Base-by-base conservation (phyloP, 2,888 invertebrate genomes). In the Phragmatobia fuliginosa region DNA sequence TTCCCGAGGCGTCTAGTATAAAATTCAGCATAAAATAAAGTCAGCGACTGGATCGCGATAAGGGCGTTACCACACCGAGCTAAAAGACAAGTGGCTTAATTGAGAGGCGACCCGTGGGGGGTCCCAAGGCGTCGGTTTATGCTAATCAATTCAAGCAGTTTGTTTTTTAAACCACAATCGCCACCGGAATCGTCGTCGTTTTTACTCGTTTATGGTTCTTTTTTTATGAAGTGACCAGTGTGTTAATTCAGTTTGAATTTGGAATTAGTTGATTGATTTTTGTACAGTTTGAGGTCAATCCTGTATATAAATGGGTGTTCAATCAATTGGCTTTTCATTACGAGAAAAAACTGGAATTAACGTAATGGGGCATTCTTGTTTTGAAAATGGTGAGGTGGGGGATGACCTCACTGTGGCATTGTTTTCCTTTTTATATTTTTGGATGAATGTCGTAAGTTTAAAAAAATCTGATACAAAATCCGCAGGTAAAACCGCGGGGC, bases 41-140 rank as follows among this genome's bases (percentile, higher is more conserved):
- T 87, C 83, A 85, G 83, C 86, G 86, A 83, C 83, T 81, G 75
- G 72, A 93, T 92, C 93, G 83, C 79, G 94, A 94, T 94, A 94
- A 91, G 86, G 87, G 76, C 78, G 88, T 83, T 88, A 88, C 88
- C 93, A 91, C 93, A 93, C 92, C 83, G 83, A 85, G 89, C 89
- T 91, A 91, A 93, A 91, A 90, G 93, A 95, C 94, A 94, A 94
- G 94, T 93, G 87, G 89, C 93, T 94, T 94, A 95, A 95, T 94
- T 94, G 94, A 93, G 92, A 90, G 88, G 82, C 87, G 87, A 88
- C 87, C 87, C 81, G 90, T 89, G 94, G 93, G 94, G 90, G 94
- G 94, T 93, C 94, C 82, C 67, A 60, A 87, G 90, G 91, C 91
- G 91, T 90, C 88, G 90, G 87, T 85, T 91, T 94, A 94, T 94